phyloP scores from a whole-genome alignment of 2,797 vertebrate species.

The Micromesistius poutassou region DNA sequence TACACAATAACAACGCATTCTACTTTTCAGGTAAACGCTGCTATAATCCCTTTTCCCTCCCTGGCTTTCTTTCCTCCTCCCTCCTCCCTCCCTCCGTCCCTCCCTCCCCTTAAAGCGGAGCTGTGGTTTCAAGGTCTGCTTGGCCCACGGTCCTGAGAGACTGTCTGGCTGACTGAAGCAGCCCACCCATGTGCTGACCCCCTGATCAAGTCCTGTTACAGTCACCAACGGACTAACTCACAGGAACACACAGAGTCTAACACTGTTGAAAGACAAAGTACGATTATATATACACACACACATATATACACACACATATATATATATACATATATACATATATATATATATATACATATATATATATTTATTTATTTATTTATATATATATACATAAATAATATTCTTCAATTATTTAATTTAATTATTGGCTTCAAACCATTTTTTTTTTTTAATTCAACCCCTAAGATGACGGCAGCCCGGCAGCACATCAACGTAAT shows the following conservation, averaged over 20 bases:
- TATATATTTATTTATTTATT: too few relatives aligned
- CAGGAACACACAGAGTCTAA: not conserved
- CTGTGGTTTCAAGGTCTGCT: not conserved
- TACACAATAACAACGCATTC: too few relatives aligned
- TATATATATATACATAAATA: too few relatives aligned
- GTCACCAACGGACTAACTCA: not conserved
- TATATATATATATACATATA: too few relatives aligned
- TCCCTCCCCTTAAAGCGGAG: not conserved
- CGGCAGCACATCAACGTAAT: not conserved
- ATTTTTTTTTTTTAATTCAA: constrained; percentile 6
- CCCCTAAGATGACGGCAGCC: not conserved
- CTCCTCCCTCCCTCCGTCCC: not conserved
- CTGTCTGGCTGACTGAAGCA: not conserved
- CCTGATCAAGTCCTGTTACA: not conserved
- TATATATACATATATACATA: too few relatives aligned
- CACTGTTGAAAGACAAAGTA: not conserved
- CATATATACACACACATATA: not conserved
- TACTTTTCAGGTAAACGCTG: too few relatives aligned
- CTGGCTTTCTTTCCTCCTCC: not conserved
- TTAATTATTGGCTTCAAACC: not conserved
- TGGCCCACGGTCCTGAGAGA: not conserved
- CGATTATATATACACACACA: not conserved
- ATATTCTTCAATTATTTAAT: too few relatives aligned
- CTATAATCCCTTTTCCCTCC: not conserved
- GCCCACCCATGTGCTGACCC: not conserved